A percentile compares a stretch with the other conserved stretches of the same genome.
Conservation (phyloP, 2,113 vertebrate genomes). For the Nicator chloris region DNA sequence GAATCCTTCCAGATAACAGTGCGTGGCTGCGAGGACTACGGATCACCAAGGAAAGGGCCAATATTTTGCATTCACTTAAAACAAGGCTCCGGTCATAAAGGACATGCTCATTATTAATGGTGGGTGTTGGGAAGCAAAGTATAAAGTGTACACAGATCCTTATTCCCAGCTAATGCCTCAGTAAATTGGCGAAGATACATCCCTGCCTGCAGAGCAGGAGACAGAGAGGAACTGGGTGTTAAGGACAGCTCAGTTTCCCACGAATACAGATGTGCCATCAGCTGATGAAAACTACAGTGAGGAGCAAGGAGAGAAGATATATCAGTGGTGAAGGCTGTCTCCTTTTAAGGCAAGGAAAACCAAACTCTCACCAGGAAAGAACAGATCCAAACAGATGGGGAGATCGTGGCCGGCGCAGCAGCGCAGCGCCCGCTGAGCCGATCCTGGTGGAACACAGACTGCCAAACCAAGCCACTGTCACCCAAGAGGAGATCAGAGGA, state of each 20-base stretch:
- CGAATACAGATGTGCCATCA: conserved; percentile 49
- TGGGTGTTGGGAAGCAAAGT: conserved; percentile 14
- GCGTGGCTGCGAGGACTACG: neutral
- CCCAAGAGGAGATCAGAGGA: neutral
- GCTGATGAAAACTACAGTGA: neutral
- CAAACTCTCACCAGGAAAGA: neutral
- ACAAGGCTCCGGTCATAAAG: conserved; percentile 19
- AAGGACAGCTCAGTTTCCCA: neutral
- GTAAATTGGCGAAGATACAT: conserved; percentile 42
- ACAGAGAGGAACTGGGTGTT: conserved; percentile 47
- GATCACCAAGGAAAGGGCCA: conserved; percentile 10
- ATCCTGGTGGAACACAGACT: neutral
- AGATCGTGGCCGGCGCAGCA: neutral
- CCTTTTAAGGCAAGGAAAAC: conserved; percentile 44
- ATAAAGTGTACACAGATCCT: conserved; percentile 35
- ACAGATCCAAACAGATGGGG: neutral
- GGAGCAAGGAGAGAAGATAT: neutral
- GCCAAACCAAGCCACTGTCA: neutral
- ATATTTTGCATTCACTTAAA: conserved; percentile 22
- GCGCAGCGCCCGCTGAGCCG: fast-evolving
- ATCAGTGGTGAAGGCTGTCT: neutral
- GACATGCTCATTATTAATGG: conserved; percentile 42
- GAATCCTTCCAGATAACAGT: neutral
- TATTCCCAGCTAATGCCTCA: conserved; percentile 49
- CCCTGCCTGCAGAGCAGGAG: conserved; percentile 20